Evolutionary conservation across 2,113 vertebrate species (phyloP).

Genomic region (Plectropomus leopardus): DNA sequence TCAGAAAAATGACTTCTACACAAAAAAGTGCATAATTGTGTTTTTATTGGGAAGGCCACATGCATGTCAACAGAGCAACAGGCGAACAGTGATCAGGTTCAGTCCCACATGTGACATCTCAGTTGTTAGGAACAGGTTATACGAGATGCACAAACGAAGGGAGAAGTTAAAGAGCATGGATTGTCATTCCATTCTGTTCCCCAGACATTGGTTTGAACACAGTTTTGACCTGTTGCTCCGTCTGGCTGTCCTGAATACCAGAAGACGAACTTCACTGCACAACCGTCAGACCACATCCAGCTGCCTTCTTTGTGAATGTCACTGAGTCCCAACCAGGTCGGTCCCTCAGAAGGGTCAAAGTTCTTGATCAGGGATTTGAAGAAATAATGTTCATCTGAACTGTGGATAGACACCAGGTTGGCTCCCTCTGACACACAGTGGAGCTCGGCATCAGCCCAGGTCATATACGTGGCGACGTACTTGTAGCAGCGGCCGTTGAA

Average conservation of each 20-base stretch:
- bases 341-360: fast-evolving
- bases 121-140: background rate
- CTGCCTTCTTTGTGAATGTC: background rate
- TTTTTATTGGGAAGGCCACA: background rate
- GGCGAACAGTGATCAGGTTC: background rate
- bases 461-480: background rate
- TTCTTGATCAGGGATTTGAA: background rate
- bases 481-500: constrained; percentile 38
- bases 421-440: constrained; percentile 21
- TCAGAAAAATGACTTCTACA: background rate
- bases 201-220: background rate
- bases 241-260: background rate
- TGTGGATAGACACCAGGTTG: constrained; percentile 64
- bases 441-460: constrained; percentile 54
- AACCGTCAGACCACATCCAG: constrained; percentile 33
- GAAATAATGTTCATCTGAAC: background rate
- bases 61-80: background rate
- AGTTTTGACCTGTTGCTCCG: fast-evolving
- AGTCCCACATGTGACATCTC: constrained; percentile 1
- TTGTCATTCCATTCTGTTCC: background rate
- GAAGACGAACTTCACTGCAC: fast-evolving
- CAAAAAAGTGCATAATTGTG: background rate
- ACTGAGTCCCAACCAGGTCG: constrained; percentile 38
- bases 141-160: constrained; percentile 4
- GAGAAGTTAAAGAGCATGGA: fast-evolving